Base-by-base conservation (phyloP, 1,140 invertebrate genomes). In the Colletes latitarsis region DNA sequence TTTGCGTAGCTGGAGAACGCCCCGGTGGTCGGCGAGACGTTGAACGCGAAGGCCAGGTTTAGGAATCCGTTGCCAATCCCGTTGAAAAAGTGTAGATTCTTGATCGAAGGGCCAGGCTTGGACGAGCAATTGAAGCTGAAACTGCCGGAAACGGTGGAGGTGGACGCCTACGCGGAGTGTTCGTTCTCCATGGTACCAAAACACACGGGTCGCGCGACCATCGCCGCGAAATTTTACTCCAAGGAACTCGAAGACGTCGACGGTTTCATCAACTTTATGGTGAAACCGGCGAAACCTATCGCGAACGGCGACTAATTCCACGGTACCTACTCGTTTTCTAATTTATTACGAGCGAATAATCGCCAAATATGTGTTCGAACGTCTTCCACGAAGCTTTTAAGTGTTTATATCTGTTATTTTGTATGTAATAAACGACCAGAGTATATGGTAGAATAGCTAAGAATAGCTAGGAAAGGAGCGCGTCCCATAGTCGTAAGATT, bases 211-310 rank as follows among this genome's bases (percentile, higher is more conserved):
- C 95, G 95, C 21, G 95, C 96, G 79, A 96, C 96, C 4, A 95
- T 98, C 78, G 94, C 96, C 46, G 96, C 96, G 0, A 98, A 97
- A 89, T 98, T 98, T 90, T 94, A 94, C 62, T 97, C 96, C 6
- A 96, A 96, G 79, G 96, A 98, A 91, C 93, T 98, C 62, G 95
- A 96, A 58, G 97, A 98, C 89, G 96, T 98, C 1, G 97, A 98
- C 88, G 97, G 97, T 10, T 97, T 96, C 91, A 88, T 95, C 17
- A 95, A 95, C 64, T 95, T 95, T 66, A 94, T 94, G 89, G 94
- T 90, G 15, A 89, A 78, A 71, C 12, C 78, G 1, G 12, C 12
- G n/a, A 76, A 62, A 57, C 19, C 19, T 14, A 30, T 49, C 6
- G 30, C 15, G 8, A 77, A 82, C 64, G 73, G 53, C 52, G 82